A percentile compares a stretch with the other conserved stretches of the same genome.
Conservation (phyloP, 2,888 invertebrate species). For the Pachymerium ferrugineum region DNA sequence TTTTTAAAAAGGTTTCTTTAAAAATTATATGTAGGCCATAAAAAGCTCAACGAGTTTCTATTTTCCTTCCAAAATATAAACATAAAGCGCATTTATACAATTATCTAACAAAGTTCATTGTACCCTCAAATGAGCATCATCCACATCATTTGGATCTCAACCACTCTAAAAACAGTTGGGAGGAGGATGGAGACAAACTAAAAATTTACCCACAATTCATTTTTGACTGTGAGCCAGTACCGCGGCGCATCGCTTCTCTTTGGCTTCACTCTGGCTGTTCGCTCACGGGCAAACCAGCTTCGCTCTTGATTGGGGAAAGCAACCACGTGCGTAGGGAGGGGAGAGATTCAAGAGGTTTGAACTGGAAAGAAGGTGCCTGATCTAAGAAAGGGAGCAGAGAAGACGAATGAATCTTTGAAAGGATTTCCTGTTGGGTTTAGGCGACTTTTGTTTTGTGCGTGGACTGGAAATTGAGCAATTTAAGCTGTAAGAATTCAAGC, state of each 20-base stretch:
- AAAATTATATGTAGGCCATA: no score
- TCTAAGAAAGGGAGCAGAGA: not conserved
- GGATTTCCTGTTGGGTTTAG: not conserved
- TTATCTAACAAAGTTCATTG: not conserved
- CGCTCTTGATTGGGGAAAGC: not conserved
- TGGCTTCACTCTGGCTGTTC: no score
- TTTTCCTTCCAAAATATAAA: not conserved
- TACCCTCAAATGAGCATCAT: not conserved
- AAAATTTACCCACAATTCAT: constrained; percentile 6
- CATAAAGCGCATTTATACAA: not conserved
- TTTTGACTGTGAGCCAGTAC: not conserved
- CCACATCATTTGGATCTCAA: not conserved
- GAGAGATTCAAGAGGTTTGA: no score
- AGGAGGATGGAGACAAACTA: not conserved
- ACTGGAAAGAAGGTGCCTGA: not conserved
- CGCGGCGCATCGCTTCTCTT: no score
- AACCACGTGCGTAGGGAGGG: not conserved
- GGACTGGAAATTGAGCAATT: not conserved
- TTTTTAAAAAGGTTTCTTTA: no score
- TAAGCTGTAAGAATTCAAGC: not conserved
- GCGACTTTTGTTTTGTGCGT: not conserved
- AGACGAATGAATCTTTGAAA: not conserved
- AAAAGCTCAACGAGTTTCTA: not conserved
- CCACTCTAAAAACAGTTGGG: not conserved
- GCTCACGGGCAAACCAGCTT: not conserved